These are phyloP conservation scores for Tachuris rubrigastra DNA, from an alignment of 2,113 vertebrate species.

Conservation along the genomic window DNA sequence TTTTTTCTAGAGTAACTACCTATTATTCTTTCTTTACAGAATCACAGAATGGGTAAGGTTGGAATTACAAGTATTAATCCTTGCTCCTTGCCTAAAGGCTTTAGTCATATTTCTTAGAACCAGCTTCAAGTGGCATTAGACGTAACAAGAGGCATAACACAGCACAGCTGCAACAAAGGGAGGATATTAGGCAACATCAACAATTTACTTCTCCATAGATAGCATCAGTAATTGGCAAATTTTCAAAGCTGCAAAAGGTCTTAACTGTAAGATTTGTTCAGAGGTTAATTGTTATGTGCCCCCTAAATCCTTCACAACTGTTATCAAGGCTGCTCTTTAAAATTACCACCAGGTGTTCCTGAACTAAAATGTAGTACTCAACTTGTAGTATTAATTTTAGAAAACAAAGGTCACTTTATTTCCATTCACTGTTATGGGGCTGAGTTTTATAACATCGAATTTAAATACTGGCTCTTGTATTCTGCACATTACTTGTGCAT, in stretches of 20 bases:
- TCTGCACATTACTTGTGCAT: not conserved
- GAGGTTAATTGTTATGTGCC: not conserved
- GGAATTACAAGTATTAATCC: not conserved
- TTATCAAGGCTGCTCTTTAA: not conserved
- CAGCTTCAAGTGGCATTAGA: not conserved
- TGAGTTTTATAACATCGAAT: not conserved
- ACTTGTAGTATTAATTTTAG: not conserved
- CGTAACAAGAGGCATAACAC: not conserved
- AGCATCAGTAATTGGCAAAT: not conserved
- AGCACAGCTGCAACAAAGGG: not conserved
- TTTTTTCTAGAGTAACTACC: not conserved
- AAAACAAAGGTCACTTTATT: not conserved
- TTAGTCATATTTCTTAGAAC: not conserved
- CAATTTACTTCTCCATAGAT: not conserved
- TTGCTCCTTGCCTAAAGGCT: not conserved
- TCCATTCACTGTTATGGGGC: not conserved
- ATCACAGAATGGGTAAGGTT: not conserved
- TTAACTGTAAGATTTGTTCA: not conserved
- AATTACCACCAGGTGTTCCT: not conserved
- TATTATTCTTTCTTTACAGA: not conserved
- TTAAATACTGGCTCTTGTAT: not conserved
- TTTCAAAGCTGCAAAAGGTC: not conserved
- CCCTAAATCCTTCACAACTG: not conserved
- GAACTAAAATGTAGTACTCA: not conserved
- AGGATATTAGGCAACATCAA: not conserved